Evolutionary conservation across 2,797 vertebrate species (phyloP), one percentile per base, ranked within the genome.

Genomic region (Phoebastria nigripes): DNA sequence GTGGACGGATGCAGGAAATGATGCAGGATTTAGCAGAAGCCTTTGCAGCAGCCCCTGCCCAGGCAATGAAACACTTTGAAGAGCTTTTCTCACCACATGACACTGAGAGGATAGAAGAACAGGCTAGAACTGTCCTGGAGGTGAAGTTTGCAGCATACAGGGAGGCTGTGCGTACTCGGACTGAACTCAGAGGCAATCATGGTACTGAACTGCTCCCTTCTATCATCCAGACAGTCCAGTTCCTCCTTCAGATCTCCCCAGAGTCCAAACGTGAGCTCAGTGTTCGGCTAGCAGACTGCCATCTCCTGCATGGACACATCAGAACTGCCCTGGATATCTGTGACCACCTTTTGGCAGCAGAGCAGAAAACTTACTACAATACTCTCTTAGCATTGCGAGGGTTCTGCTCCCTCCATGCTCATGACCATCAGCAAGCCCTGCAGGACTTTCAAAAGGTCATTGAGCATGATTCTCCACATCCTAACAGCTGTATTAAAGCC

Each of bases 371-470:
- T n/a, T 99, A 99, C 92, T 98, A 98, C 62, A 99, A 98, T 95
- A 99, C 99, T 0, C 98, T 99, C 22, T 98, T 99, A 72, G 99
- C 98, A 20, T 97, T 99, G 28, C 97, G 98, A 6, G 99, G 99
- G 25, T 99, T 99, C 95, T 99, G 99, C 29, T 97, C 97, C 58
- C 98, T 99, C 37, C 98, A 99, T 0, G 56, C 92, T 9, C 98
- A 98, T 6, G 97, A 99, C 73, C 96, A 97, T 21, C 94, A 89
- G 20, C 95, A 98, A 74, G 99, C 99, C 15, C 94, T 98, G 80
- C 98, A 98, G 87, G 99, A 99, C 97, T 99, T 99, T 95, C 99
- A 99, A 95, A 98, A 97, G 20, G 98, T 99, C 67, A 98, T 99
- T 9, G 99, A 99, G 93, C 98, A 99, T 21, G 96, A 77, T 6